phyloP scores from a whole-genome alignment of 1,140 invertebrate species.

The Drosophila santomea region DNA sequence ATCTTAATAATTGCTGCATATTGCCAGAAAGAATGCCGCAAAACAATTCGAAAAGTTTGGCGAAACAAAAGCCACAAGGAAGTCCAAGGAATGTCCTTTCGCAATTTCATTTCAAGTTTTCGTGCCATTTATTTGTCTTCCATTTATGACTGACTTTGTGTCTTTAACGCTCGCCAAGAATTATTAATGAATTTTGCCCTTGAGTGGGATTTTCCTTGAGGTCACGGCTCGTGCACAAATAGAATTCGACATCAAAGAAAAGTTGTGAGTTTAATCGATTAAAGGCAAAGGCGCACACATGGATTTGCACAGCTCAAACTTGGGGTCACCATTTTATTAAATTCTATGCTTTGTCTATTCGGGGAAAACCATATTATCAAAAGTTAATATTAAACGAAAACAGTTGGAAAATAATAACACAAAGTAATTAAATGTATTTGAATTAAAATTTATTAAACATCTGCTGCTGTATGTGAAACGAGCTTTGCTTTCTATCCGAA shows the following conservation, averaged over 20 bases:
- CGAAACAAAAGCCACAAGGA: conserved; percentile 47
- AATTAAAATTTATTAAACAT: too few relatives aligned
- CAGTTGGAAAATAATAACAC: too few relatives aligned
- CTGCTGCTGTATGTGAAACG: too few relatives aligned
- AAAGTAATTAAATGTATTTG: too few relatives aligned
- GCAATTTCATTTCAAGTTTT: conserved; percentile 24
- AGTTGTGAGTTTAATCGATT: conserved; percentile 31
- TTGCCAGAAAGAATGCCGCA: conserved; percentile 60
- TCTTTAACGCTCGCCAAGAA: conserved; percentile 35
- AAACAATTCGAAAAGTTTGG: conserved; percentile 61
- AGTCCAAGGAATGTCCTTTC: conserved; percentile 31
- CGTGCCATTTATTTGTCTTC: conserved; percentile 45
- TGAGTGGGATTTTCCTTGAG: not conserved
- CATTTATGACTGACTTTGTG: conserved; percentile 31
- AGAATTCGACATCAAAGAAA: conserved; percentile 35
- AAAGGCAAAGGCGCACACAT: not conserved
- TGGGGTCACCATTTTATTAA: not conserved
- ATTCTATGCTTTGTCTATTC: not conserved
- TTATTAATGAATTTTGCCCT: conserved; percentile 32
- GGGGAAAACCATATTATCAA: too few relatives aligned
- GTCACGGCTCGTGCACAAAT: conserved; percentile 20
- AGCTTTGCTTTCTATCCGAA: too few relatives aligned
- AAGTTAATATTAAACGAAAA: too few relatives aligned
- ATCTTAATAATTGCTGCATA: conserved; percentile 76
- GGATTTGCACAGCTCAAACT: not conserved